Evolutionary conservation across 1,140 invertebrate genomes (phyloP), one percentile per base, ranked within the genome.

Genomic region (Carposina sasakii): DNA sequence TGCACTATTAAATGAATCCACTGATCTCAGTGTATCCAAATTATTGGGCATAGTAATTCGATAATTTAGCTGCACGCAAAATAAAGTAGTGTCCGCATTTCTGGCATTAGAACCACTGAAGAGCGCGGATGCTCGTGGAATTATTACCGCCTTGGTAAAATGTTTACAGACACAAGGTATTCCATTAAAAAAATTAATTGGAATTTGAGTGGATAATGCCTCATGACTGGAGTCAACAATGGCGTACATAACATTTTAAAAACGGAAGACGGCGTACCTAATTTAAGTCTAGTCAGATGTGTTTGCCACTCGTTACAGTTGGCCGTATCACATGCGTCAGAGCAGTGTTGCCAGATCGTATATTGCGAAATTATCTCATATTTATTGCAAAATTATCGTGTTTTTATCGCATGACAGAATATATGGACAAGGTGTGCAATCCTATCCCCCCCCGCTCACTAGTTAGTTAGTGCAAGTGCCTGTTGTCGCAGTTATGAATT

Each of bases 191-290:
- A 54, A 51, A 15, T 42, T 57, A 33, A 22, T 57, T 54, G 51
- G 54, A 40, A 48, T 61, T 10, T 51, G 48, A 13, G 49, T 48
- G 15, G 54, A 61, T 42, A 54, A 60, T 24, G 59, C 59, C 19
- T 61, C 17, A 57, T 57, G 54, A 57, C 48, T 10, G 52, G 59
- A 10, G 44, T 48, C 12, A 45, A 48, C 44, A 47, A 59, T 39
- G n/a, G 54, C 31, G 59, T 61, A 15, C 30, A 53, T 46, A 51
- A 21, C 13, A 60, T 55, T n/a, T 37, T 55, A 9, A 52, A 52
- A 46, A 53, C 39, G 4, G 26, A 60, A 19, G 36, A 54, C 28
- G 28, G 30, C 17, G 19, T 55, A n/a, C 45, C 46, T 12, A 44
- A 48, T 41, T 40, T 54, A 15, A 52, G 52, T 33, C 41, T 57